Percentiles rank a stretch among this genome's conserved stretches.
phyloP scores from a whole-genome alignment of 2,113 vertebrate species.

The Isichthys henryi region DNA sequence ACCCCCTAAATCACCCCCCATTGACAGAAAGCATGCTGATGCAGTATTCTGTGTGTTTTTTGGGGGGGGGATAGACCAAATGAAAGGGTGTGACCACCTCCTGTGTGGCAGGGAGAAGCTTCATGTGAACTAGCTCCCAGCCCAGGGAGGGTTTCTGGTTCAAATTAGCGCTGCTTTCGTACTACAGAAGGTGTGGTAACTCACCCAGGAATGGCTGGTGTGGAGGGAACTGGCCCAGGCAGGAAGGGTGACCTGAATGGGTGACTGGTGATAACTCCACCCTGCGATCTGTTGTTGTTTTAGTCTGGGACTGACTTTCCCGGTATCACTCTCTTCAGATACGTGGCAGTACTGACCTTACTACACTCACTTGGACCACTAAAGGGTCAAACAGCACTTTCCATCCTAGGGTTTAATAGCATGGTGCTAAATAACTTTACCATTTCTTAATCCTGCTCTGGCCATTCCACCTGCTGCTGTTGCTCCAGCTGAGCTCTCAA shows the following conservation, averaged over 20 bases:
- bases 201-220: background rate
- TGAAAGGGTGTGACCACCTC: background rate
- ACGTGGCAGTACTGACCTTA: background rate
- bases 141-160: background rate
- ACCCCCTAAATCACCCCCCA: background rate
- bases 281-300: background rate
- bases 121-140: background rate
- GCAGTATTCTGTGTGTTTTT: background rate
- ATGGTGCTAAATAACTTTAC: background rate
- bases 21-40: background rate
- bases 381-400: background rate
- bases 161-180: background rate
- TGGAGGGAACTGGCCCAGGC: background rate
- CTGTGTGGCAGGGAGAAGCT: background rate
- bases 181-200: background rate
- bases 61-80: background rate
- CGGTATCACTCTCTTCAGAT: background rate
- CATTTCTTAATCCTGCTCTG: background rate
- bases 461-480: background rate
- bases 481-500: background rate
- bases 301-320: background rate
- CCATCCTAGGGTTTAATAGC: background rate
- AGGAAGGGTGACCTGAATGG: background rate
- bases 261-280: background rate
- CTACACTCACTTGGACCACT: background rate